Evolutionary conservation across 2,888 invertebrate genomes (phyloP), one percentile per base, ranked within the genome.

Genomic region (Drosophila kambysellisi): DNA sequence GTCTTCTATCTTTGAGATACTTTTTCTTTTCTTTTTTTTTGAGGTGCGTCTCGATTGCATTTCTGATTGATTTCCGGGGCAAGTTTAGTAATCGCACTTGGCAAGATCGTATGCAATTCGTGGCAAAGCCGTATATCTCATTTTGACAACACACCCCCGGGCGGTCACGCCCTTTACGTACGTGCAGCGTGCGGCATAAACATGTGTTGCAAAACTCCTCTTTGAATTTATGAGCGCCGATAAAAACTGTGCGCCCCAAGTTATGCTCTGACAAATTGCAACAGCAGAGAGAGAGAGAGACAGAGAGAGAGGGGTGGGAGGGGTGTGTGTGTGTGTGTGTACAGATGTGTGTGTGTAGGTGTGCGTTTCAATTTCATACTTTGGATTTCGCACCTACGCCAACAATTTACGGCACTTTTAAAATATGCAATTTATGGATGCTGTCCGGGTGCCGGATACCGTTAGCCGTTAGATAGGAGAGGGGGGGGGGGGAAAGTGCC

Each of bases 361-460:
- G 51, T 35, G 8, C 7, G 52, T 85, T 85, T 80, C 88, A 80
- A 88, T 86, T 83, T 72, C 76, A 62, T 67, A 63, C 70, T 58
- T 70, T 15, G 74, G 64, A 60, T 60, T 75, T 77, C 67, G 71
- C 84, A 89, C 84, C 87, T 89, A 86, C 72, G 67, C 84, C 74
- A 70, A 46, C 46, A 87, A 89, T 84, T 84, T 84, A 84, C 80
- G 87, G 71, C 76, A 72, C 89, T 89, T 84, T 83, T 79, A 84
- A 84, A 85, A 87, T 83, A 84, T 84, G 74, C 82, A 85, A 89
- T 85, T 85, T 85, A 85, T 83, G 82, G 66, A 32, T 57, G 67
- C 65, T 64, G 68, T 33, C 64, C 57, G 48, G 25, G 30, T 69
- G 57, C 50, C 25, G 46, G 8, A 25, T 48, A 20, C 32, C 69